A percentile compares a stretch with the other conserved stretches of the same genome.
Evolutionary conservation across 1,140 invertebrate species (phyloP).

Genomic region (Drosophila miranda): DNA sequence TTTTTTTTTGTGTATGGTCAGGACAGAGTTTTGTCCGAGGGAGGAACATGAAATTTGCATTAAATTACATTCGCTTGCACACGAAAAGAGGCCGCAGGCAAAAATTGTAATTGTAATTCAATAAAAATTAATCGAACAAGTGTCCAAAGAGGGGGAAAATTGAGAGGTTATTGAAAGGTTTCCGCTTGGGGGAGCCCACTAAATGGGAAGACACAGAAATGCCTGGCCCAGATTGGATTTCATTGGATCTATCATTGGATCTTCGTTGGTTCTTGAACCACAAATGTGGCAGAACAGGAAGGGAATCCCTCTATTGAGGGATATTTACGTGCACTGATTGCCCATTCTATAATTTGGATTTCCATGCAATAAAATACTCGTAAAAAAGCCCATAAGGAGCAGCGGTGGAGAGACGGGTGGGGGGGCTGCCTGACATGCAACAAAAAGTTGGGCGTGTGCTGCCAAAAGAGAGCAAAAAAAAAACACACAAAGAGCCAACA

Average conservation of each 20-base stretch:
- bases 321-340: no score
- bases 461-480: constrained; percentile 7
- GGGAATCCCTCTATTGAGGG: no score
- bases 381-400: no score
- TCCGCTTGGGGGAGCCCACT: constrained; percentile 1
- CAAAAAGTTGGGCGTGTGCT: constrained; percentile 65
- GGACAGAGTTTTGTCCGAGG: constrained; percentile 43
- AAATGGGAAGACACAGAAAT: constrained; percentile 39
- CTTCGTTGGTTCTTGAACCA: no score
- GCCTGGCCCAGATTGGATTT: neutral
- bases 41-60: constrained; percentile 44
- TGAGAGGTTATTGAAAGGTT: constrained; percentile 31
- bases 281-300: no score
- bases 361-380: no score
- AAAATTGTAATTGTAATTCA: constrained; percentile 36
- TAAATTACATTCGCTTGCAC: constrained; percentile 34
- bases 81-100: constrained; percentile 40
- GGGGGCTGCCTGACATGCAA: constrained; percentile 41
- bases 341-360: no score
- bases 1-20: constrained; percentile 48
- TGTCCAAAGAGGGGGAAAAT: constrained; percentile 37
- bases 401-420: constrained; percentile 20
- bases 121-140: constrained; percentile 48
- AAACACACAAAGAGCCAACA: constrained; percentile 31
- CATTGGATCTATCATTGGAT: no score